phyloP scores from a whole-genome alignment of 2,113 vertebrate species.

The Polypterus senegalus region DNA sequence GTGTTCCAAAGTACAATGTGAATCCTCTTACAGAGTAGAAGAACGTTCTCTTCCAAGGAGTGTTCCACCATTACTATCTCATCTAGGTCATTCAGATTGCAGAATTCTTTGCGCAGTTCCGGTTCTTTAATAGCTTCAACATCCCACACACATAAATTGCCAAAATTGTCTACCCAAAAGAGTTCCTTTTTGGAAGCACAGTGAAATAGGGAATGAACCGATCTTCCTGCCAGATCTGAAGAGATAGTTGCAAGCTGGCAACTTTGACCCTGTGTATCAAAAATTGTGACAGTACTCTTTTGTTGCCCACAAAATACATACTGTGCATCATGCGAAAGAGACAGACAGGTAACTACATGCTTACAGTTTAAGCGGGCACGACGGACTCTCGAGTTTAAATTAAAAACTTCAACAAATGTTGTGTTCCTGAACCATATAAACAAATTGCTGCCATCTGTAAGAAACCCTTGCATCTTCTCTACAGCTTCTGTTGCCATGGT shows the following conservation, averaged over 20 bases:
- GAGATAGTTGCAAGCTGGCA: constrained; percentile 22
- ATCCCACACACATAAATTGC: constrained; percentile 46
- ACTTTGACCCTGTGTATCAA: constrained; percentile 25
- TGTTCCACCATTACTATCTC: constrained; percentile 37
- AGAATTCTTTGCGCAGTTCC: constrained; percentile 29
- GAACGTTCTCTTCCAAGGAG: constrained; percentile 14
- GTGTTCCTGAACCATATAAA: constrained; percentile 40
- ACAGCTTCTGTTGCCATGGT: background rate
- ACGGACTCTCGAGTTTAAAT: constrained; percentile 20
- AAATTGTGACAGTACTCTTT: constrained; percentile 37
- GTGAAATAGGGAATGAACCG: constrained; percentile 31
- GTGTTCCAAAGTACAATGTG: constrained; percentile 45
- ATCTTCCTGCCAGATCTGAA: constrained; percentile 22
- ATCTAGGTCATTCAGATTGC: constrained; percentile 1
- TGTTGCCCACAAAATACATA: constrained; percentile 46
- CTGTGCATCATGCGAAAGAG: constrained; percentile 26
- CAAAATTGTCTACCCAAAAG: constrained; percentile 39
- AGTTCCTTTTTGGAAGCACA: constrained; percentile 25
- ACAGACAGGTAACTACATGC: constrained; percentile 38
- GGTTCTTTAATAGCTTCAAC: constrained; percentile 24
- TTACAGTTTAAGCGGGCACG: constrained; percentile 31
- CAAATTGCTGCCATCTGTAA: constrained; percentile 21
- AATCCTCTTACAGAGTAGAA: constrained; percentile 46
- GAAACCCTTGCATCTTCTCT: constrained; percentile 26
- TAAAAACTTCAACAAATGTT: constrained; percentile 31